phyloP scores from a whole-genome alignment of 2,888 invertebrate species.

The Masnerella sp. region DNA sequence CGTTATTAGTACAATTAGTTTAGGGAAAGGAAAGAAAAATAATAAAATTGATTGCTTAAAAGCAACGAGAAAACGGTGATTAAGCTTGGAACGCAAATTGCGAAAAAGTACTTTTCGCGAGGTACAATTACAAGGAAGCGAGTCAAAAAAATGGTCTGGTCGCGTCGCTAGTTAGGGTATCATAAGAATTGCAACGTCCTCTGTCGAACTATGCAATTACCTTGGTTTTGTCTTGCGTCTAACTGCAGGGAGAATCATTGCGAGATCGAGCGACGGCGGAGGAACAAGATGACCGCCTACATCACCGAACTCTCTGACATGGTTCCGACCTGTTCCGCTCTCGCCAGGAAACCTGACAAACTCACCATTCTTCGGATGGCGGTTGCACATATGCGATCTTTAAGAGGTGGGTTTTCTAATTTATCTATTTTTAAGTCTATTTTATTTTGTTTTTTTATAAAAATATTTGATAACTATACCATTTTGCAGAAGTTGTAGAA shows the following conservation, averaged over 20 bases:
- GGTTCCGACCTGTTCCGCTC: constrained; percentile 99
- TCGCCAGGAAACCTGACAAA: constrained; percentile 99
- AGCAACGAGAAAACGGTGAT: constrained; percentile 16
- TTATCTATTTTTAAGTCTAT: background rate
- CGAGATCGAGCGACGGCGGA: constrained; percentile 97
- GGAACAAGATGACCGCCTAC: constrained; percentile 99
- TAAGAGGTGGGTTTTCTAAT: constrained; percentile 84
- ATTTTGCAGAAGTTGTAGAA: too few relatives aligned
- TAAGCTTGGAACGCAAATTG: constrained; percentile 32
- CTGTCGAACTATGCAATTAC: constrained; percentile 69
- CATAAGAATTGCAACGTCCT: constrained; percentile 52
- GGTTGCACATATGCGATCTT: constrained; percentile 99
- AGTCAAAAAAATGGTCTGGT: constrained; percentile 47
- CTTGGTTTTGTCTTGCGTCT: constrained; percentile 68
- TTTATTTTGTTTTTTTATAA: too few relatives aligned
- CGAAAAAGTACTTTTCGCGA: constrained; percentile 24
- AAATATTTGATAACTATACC: too few relatives aligned
- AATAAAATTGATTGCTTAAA: too few relatives aligned
- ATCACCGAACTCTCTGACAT: constrained; percentile 99
- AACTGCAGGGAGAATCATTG: constrained; percentile 97
- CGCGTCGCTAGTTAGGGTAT: constrained; percentile 44
- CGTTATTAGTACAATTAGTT: too few relatives aligned
- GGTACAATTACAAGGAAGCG: constrained; percentile 50
- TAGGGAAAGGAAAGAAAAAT: too few relatives aligned
- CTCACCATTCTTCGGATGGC: constrained; percentile 99